Conservation (phyloP, 2,888 invertebrate species). For the Hirtodrosophila duncani region DNA sequence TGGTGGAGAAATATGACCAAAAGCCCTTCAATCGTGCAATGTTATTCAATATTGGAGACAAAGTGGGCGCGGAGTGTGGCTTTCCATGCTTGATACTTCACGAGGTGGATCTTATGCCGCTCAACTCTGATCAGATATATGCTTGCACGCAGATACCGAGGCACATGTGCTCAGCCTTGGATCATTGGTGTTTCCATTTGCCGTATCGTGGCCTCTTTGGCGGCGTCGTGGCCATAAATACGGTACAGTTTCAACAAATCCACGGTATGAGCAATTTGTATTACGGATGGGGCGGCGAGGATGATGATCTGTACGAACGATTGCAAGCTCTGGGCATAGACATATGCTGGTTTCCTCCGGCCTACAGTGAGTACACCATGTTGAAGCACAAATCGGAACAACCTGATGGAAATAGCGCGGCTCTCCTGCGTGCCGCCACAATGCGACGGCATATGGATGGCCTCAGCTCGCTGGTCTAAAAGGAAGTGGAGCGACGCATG, state of each 20-base stretch:
- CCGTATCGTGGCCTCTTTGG: constrained; percentile 88
- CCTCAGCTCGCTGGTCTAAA: constrained; percentile 81
- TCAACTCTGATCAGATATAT: constrained; percentile 89
- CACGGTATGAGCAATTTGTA: constrained; percentile 93
- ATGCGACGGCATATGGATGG: constrained; percentile 81
- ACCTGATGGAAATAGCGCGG: constrained; percentile 80
- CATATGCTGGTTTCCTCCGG: constrained; percentile 84
- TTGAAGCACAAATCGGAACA: constrained; percentile 81
- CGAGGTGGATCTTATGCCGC: constrained; percentile 92
- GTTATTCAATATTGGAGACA: constrained; percentile 91
- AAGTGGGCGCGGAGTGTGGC: constrained; percentile 85
- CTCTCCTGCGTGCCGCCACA: constrained; percentile 79
- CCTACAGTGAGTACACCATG: constrained; percentile 85
- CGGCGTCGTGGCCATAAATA: constrained; percentile 88
- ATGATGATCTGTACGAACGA: constrained; percentile 88
- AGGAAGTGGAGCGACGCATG: constrained; percentile 80
- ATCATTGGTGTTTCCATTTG: constrained; percentile 88
- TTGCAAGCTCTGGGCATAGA: constrained; percentile 79
- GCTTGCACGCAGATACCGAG: constrained; percentile 89
- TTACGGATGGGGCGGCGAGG: constrained; percentile 93
- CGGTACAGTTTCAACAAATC: constrained; percentile 84
- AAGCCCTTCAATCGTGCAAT: constrained; percentile 92
- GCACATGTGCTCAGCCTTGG: constrained; percentile 93
- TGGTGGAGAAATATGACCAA: constrained; percentile 90
- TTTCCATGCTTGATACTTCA: constrained; percentile 92